Evolutionary conservation across 2,797 vertebrate species (phyloP), one percentile per base, ranked within the genome.

Genomic region (Gambusia yucatana): DNA sequence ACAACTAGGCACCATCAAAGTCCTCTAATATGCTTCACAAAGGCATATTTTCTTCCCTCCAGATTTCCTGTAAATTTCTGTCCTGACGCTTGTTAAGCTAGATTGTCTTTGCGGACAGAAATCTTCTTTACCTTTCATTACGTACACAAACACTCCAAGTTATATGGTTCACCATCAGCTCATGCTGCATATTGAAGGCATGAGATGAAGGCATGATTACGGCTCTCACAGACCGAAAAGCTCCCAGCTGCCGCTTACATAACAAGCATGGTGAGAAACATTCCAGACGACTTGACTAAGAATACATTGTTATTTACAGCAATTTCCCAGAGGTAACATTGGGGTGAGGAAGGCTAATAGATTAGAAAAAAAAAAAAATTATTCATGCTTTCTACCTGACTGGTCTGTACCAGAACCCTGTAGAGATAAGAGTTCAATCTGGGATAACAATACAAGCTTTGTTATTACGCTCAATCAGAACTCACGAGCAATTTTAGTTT

Each of bases 221-320:
- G 71, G 77, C 84, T 84, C 86, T 87, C 50, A 44, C 85, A 75
- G 76, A 77, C 84, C 79, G 75, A 90, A 82, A 85, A 84, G 83
- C 86, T 90, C 89, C 88, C 88, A 87, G 87, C 83, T 79, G 84
- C 83, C 48, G 44, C 89, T 92, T 92, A 88, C 76, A 82, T 87
- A 91, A 91, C 86, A 77, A 84, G 82, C 79, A 14, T 72, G 83
- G 74, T 88, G 85, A 88, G 84, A 91, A 92, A 73, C 82, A 87
- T 82, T 89, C 77, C 83, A 82, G 84, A 89, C 47, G 52, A 89
- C 82, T 88, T 88, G 88, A 88, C 87, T 72, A 90, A 90, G 82
- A 92, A 91, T 87, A 84, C 86, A 85, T 85, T 86, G 73, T 92
- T 92, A 91, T 93, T 91, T 93, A 89, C 89, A 88, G 82, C 73